Evolutionary conservation across 1,140 invertebrate genomes (phyloP), one percentile per base, ranked within the genome.

Genomic region (Drosophila lacertosa): DNA sequence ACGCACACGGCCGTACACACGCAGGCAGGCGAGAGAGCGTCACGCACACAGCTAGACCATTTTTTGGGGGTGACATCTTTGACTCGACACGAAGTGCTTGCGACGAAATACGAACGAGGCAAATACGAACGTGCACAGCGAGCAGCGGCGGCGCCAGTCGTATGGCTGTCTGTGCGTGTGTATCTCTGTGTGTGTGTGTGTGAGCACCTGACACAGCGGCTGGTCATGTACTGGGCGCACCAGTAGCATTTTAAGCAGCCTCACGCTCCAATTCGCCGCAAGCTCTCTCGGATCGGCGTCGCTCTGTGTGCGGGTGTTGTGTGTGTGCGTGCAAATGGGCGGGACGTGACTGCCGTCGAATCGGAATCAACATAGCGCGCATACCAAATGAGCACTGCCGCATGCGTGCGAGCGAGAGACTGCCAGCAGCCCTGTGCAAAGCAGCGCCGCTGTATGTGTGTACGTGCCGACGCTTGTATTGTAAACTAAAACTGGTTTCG

Each of bases 301-400:
- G 53, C 32, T 33, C 20, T 42, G 13, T 33, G 29, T 44, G 37
- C 55, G 50, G 50, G 59, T 35, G 64, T 64, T 68, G 45, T 58
- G 65, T 69, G 82, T 79, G 73, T 78, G 77, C 72, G 83, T 82
- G 86, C 90, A 91, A 91, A 91, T 91, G 90, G 90, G 90, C 90
- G 90, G 90, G 90, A 91, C 90, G 90, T 91, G 90, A 91, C 90
- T 89, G 89, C 81, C 82, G 89, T 90, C 88, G 88, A 90, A 90
- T 90, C 88, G 88, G 89, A 86, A 83, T 90, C 84, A 79, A 90
- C 89, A 86, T 80, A 72, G 89, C 70, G 74, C 89, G 89, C 89
- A 90, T 90, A 90, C 89, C 68, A 83, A 90, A 90, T 90, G 81
- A 90, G 83, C 50, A 26, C 22, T 40, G 18, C 51, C 29, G n/a